Base-by-base conservation (phyloP, 2,888 invertebrate genomes). In the Deilephila porcellus region DNA sequence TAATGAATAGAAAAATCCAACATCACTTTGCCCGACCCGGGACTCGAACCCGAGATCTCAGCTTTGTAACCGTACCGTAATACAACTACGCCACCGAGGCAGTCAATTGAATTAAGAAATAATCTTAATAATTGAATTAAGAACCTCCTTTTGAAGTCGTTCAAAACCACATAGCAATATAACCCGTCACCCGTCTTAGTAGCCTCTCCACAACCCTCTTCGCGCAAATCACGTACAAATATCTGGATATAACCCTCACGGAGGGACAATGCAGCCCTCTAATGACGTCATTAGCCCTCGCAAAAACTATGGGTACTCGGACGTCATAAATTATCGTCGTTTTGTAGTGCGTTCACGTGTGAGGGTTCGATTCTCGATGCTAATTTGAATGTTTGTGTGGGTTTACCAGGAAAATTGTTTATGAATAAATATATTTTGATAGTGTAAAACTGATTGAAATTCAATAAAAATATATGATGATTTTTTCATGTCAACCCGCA, bases 211-310 rank as follows among this genome's bases (percentile, higher is more conserved):
- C 7, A 71, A 56, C 56, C 32, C 53, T 56, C 53, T 71, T 71
- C 7, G 53, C 45, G 70, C 59, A 71, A 71, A 71, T 71, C 70
- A 71, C 70, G 70, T 56, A 56, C 32, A 59, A 53, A 59, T 56
- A 71, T 70, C 52, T 52, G 62, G 14, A 14, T 62, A 45, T 45
- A 45, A 32, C 62, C 59, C 59, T 34, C 56, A 62, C 53, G 25
- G 64, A 37, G 56, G 63, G 72, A 72, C 72, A 72, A 72, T 72
- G 72, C 72, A 45, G 62, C 60, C 53, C 52, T 32, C 60, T 74
- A 74, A 74, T 74, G 67, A 74, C 74, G 62, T 74, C 74, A 74
- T 74, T 74, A 74, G 74, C 45, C 17, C 17, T 5, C 60, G 70
- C 73, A 73, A 73, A 73, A 73, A 71, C 73, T 56, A 52, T 53